A percentile compares a stretch with the other conserved stretches of the same genome.
Conservation (phyloP, 2,888 invertebrate species). For the Heliconius sara region DNA sequence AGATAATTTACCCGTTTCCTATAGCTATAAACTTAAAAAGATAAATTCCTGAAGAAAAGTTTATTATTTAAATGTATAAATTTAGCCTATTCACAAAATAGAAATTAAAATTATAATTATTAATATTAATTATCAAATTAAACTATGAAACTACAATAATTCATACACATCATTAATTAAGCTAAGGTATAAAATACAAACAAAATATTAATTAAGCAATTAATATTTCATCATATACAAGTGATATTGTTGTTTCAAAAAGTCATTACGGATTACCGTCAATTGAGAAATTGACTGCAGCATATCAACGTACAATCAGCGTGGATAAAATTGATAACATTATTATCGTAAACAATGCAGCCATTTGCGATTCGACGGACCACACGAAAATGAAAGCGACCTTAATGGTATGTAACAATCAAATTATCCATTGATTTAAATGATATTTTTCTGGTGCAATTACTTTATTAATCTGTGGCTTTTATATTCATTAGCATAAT, state of each 20-base stretch:
- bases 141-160: background rate
- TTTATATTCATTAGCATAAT: slow-evolving; percentile 27
- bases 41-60: too few species aligned
- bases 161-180: background rate
- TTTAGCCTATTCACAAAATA: background rate
- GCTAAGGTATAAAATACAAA: background rate
- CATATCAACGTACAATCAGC: slow-evolving; percentile 16
- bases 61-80: background rate
- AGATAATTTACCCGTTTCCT: too few species aligned
- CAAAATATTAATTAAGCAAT: slow-evolving; percentile 4
- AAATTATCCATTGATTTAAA: slow-evolving; percentile 35
- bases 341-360: slow-evolving; percentile 36
- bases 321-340: slow-evolving; percentile 32
- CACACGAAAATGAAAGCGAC: slow-evolving; percentile 26
- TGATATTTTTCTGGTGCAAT: slow-evolving; percentile 31
- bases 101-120: background rate
- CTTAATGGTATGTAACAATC: slow-evolving; percentile 33
- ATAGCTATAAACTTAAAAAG: background rate
- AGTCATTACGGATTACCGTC: slow-evolving; percentile 17
- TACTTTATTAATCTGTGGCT: slow-evolving; percentile 33
- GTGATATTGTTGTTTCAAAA: slow-evolving; percentile 18
- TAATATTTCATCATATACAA: slow-evolving; percentile 10
- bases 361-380: slow-evolving; percentile 28
- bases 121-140: too few species aligned
- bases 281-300: slow-evolving; percentile 22